These are phyloP conservation scores for Drosophila santomea DNA, from an alignment of 1,140 invertebrate genomes.

Conservation along the genomic window DNA sequence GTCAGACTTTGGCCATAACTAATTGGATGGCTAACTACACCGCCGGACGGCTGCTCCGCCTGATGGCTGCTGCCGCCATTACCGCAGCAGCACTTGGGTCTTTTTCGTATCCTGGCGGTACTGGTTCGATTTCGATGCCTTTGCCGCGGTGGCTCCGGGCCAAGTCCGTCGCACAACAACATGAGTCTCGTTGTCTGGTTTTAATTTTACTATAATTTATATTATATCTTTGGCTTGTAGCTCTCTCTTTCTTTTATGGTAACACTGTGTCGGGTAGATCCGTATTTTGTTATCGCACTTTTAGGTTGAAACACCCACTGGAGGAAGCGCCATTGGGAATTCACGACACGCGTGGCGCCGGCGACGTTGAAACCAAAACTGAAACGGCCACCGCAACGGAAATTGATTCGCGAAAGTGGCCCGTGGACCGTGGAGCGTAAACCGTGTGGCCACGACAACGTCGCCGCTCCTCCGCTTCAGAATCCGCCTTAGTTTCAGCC, in stretches of 20 bases:
- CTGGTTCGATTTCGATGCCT: conserved; percentile 60
- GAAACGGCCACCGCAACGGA: conserved; percentile 81
- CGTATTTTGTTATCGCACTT: conserved; percentile 38
- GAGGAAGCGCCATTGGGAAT: conserved; percentile 70
- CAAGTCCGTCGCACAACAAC: conserved; percentile 49
- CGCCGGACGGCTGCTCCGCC: neutral
- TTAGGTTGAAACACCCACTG: conserved; percentile 24
- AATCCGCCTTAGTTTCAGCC: neutral
- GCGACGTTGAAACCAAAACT: conserved; percentile 81
- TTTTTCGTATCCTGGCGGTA: conserved; percentile 69
- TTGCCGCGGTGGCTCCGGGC: conserved; percentile 48
- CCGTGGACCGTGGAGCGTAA: conserved; percentile 6
- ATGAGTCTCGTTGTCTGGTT: conserved; percentile 31
- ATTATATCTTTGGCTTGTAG: conserved; percentile 20
- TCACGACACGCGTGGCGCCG: conserved; percentile 76
- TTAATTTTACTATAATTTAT: conserved; percentile 7
- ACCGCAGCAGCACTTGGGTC: conserved; percentile 47
- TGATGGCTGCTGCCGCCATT: neutral
- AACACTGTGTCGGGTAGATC: conserved; percentile 19
- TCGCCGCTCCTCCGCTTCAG: conserved; percentile 18
- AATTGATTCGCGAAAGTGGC: conserved; percentile 80
- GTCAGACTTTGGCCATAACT: conserved; percentile 21
- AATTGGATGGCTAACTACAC: neutral
- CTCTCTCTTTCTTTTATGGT: conserved; percentile 4
- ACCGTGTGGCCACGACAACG: conserved; percentile 41